Evolutionary conservation across 2,888 invertebrate genomes (phyloP), one percentile per base, ranked within the genome.

Genomic region (Drosophila trichaetosa): DNA sequence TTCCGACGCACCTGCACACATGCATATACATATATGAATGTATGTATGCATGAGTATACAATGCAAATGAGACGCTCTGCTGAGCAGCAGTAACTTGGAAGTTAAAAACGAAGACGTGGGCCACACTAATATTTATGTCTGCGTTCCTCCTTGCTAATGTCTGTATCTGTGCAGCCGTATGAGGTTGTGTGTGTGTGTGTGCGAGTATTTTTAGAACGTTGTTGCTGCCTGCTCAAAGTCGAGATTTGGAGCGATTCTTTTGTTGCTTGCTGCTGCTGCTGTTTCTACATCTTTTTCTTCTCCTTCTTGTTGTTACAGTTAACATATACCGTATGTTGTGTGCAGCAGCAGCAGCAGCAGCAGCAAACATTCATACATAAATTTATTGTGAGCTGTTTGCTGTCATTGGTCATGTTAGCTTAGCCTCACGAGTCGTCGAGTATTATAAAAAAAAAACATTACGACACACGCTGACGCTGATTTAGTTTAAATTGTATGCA

Each of bases 251-350:
- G 76, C 76, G 67, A 64, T 76, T 76, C 75, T 71, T 76, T 76
- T 69, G 75, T 73, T 73, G 72, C 56, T 38, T 71, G 36, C 24
- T 24, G 18, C 24, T 54, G 34, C 38, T 56, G 54, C 54, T 38
- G 36, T 56, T 27, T 27, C 27, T 38, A n/a, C 38, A 2, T 56
- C 46, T 60, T 53, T 29, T 77, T 62, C 62, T 64, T 63, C 59
- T 38, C 24, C 34, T 16, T 68, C 53, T 51, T 59, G 66, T 52
- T 73, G 82, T 80, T 85, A 85, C 82, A 74, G 87, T 85, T 80
- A 87, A 87, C 72, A 84, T 83, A 82, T 87, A 87, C 87, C 84
- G 87, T 82, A 77, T 80, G 75, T 68, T 84, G 85, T 49, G 49
- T 49, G 51, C 29, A 27, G n/a, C 51, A 31, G 29, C 51, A 27